phyloP scores from a whole-genome alignment of 37 sponge, comb jelly and placozoan species.

The Dysidea cf. avara region DNA sequence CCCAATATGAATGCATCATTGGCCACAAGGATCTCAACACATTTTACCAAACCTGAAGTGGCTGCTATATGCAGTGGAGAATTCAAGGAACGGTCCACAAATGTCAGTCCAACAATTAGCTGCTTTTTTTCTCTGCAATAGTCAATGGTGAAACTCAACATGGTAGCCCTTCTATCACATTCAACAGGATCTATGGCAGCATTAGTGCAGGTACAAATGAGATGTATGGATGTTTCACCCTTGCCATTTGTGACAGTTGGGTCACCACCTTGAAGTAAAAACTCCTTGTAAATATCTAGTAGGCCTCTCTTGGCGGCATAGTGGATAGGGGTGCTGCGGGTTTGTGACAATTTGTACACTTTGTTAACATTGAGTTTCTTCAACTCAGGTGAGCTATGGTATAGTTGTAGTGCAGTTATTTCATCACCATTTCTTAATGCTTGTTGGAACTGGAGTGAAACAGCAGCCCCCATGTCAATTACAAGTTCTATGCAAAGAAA shows the following conservation, averaged over 20 bases:
- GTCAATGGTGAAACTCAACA: constrained; percentile 24
- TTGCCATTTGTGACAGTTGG: background rate
- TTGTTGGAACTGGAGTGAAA: too few relatives aligned
- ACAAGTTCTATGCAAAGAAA: too few relatives aligned
- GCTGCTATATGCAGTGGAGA: constrained; percentile 35
- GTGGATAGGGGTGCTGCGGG: constrained; percentile 28
- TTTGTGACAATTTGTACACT: too few relatives aligned
- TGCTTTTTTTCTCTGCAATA: too few relatives aligned
- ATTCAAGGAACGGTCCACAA: constrained; percentile 22
- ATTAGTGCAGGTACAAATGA: constrained; percentile 8
- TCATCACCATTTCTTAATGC: too few relatives aligned
- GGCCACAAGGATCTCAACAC: constrained; percentile 11
- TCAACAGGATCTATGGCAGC: constrained; percentile 4
- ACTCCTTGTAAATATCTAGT: constrained; percentile 10
- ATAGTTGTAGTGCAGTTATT: too few relatives aligned
- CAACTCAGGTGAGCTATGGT: too few relatives aligned
- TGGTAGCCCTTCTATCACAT: constrained; percentile 5
- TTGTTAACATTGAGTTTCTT: too few relatives aligned
- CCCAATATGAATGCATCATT: constrained; percentile 1
- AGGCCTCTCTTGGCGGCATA: constrained; percentile 19
- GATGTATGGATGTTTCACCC: constrained; percentile 8
- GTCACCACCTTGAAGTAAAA: too few relatives aligned
- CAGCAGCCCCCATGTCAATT: too few relatives aligned
- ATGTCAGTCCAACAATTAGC: too few relatives aligned
- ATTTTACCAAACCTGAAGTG: constrained; percentile 4